phyloP scores from a whole-genome alignment of 2,888 invertebrate genomes.

The Apamea anceps region DNA sequence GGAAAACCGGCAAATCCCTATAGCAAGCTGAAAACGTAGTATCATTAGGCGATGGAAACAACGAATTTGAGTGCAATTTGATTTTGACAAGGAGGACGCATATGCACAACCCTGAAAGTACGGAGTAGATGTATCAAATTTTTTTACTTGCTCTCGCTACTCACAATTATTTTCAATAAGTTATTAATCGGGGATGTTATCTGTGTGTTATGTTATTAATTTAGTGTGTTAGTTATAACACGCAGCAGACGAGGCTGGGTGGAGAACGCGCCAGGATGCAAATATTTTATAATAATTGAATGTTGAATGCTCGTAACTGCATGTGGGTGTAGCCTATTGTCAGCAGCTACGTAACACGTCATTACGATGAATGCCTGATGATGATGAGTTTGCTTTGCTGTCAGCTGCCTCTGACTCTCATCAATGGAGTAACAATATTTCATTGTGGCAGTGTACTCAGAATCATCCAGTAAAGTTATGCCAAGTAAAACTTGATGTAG shows the following conservation, averaged over 20 bases:
- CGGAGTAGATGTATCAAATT: background rate
- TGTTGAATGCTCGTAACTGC: slow-evolving; percentile 3
- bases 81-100: background rate
- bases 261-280: slow-evolving; percentile 2
- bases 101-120: background rate
- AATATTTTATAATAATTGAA: slow-evolving; percentile 14
- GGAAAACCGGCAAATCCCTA: background rate
- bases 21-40: background rate
- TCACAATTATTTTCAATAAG: background rate
- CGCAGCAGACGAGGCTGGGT: too few relatives aligned
- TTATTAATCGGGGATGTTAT: background rate
- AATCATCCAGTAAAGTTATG: background rate
- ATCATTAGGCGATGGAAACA: too few relatives aligned
- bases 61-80: background rate
- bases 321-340: slow-evolving; percentile 26
- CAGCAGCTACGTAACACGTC: slow-evolving; percentile 26
- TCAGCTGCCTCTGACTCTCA: background rate
- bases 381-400: slow-evolving; percentile 1
- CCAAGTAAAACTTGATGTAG: background rate
- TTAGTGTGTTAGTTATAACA: background rate
- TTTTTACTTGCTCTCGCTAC: background rate
- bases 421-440: slow-evolving; percentile 2
- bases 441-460: background rate
- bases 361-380: slow-evolving; percentile 6
- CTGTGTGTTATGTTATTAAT: background rate